These are phyloP conservation scores for Papilio elwesi DNA, from an alignment of 2,888 invertebrate genomes.

Conservation along the genomic window DNA sequence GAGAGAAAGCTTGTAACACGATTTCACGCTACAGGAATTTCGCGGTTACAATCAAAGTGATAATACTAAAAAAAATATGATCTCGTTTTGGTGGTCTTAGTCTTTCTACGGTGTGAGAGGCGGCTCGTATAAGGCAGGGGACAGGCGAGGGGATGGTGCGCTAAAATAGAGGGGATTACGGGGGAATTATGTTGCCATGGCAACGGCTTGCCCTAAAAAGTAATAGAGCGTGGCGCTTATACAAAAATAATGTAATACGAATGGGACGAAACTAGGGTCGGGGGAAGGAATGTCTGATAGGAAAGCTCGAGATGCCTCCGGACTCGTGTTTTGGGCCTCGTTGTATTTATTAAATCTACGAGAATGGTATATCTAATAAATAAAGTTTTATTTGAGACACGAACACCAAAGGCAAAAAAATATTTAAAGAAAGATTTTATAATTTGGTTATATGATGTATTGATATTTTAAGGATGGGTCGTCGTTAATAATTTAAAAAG, in stretches of 20 bases:
- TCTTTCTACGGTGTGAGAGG: constrained; percentile 57
- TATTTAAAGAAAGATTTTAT: background rate
- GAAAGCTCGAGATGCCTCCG: constrained; percentile 12
- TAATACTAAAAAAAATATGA: too few species aligned
- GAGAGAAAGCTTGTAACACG: too few species aligned
- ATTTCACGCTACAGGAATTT: too few species aligned
- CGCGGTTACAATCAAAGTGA: too few species aligned
- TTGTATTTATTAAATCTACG: constrained; percentile 15
- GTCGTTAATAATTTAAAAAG: too few species aligned
- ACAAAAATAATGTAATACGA: constrained; percentile 56
- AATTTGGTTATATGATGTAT: too few species aligned
- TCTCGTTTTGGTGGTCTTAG: too few species aligned
- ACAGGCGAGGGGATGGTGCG: constrained; percentile 62
- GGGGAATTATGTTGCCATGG: constrained; percentile 71
- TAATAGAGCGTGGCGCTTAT: constrained; percentile 52
- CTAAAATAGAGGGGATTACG: constrained; percentile 77
- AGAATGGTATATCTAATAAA: background rate
- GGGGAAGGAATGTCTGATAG: constrained; percentile 27
- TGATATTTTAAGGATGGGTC: too few species aligned
- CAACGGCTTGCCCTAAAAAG: constrained; percentile 60
- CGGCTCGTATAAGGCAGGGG: constrained; percentile 52
- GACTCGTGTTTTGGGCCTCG: constrained; percentile 29
- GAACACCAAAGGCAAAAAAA: background rate
- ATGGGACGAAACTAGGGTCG: constrained; percentile 8
- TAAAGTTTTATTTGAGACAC: background rate